phyloP scores from a whole-genome alignment of 2,797 vertebrate genomes.

The Neosalanx taihuensis region DNA sequence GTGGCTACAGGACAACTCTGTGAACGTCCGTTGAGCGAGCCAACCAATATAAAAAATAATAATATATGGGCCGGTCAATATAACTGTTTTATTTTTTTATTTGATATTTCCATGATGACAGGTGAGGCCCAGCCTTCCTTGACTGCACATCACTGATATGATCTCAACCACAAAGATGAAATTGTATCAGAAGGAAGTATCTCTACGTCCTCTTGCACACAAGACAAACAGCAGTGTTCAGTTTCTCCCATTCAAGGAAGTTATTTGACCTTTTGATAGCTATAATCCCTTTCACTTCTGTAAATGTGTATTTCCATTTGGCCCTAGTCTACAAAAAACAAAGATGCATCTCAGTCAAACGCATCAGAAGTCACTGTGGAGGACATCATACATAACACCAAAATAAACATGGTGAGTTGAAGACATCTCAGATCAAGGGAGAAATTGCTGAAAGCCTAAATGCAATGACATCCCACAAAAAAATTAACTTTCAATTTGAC shows the following conservation, averaged over 20 bases:
- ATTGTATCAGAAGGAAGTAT: not conserved
- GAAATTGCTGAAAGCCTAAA: not conserved
- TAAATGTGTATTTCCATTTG: slow-evolving; percentile 9
- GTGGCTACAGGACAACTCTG: no score
- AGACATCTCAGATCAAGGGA: not conserved
- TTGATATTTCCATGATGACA: no score
- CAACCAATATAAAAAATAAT: no score
- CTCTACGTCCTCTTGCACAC: no score
- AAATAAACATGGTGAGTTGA: slow-evolving; percentile 57
- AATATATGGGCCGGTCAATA: no score
- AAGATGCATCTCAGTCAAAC: slow-evolving; percentile 1
- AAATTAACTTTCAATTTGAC: not conserved
- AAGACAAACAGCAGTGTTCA: not conserved
- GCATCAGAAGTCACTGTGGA: slow-evolving; percentile 12
- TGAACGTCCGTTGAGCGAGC: no score
- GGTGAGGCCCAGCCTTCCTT: no score
- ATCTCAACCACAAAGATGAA: no score
- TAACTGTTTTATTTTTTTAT: no score
- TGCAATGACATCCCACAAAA: not conserved
- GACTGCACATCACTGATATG: not conserved
- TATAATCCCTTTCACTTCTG: slow-evolving; percentile 15
- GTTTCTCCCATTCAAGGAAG: not conserved
- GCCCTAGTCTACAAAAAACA: slow-evolving; percentile 14
- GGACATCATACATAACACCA: not conserved
- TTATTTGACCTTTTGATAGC: not conserved